These are phyloP conservation scores for Beris morrisii DNA, from an alignment of 2,888 invertebrate species.

Conservation along the genomic window DNA sequence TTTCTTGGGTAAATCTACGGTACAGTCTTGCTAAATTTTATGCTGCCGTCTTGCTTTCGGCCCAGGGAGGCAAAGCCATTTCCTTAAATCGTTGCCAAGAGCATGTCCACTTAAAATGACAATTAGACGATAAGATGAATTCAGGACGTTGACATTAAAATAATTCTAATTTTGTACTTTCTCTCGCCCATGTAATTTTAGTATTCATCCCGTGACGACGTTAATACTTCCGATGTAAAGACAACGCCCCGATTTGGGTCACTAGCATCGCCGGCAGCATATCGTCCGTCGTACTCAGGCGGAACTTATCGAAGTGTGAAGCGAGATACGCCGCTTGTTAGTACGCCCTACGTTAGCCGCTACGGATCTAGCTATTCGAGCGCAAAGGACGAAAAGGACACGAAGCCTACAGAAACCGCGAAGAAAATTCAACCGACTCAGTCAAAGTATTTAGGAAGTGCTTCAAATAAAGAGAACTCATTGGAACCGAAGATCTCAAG, in stretches of 20 bases:
- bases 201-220: constrained; percentile 52
- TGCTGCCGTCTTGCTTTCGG: neutral
- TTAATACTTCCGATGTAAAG: constrained; percentile 38
- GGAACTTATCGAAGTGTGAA: constrained; percentile 54
- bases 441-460: constrained; percentile 27
- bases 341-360: neutral
- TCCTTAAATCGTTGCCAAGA: constrained; percentile 12
- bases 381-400: constrained; percentile 42
- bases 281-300: constrained; percentile 55
- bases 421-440: constrained; percentile 31
- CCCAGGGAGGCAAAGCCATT: neutral
- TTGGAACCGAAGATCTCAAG: constrained; percentile 16
- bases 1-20: too few species aligned
- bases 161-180: constrained; percentile 3
- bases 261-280: constrained; percentile 51
- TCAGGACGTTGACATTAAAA: neutral
- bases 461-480: constrained; percentile 33
- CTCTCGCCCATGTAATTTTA: constrained; percentile 36
- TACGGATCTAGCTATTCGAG: constrained; percentile 28
- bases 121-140: neutral
- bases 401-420: neutral
- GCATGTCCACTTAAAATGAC: neutral
- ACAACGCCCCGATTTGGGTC: constrained; percentile 46
- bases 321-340: constrained; percentile 45
- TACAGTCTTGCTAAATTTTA: neutral